Evolutionary conservation across 2,888 invertebrate genomes (phyloP).

Genomic region (Amorpha juglandis): DNA sequence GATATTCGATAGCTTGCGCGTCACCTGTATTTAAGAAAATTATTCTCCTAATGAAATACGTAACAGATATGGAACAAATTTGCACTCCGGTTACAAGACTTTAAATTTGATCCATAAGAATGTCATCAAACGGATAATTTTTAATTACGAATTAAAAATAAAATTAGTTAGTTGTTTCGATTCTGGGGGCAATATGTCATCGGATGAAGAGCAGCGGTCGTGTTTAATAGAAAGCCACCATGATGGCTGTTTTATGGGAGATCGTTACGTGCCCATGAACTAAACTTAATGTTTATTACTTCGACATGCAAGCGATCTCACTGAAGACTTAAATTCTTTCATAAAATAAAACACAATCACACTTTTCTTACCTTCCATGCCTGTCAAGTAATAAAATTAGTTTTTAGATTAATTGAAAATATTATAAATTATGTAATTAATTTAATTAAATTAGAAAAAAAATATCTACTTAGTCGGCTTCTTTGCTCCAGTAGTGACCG

Average conservation of each 20-base stretch:
- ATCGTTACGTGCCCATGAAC: conserved; percentile 47
- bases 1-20: too few relatives aligned
- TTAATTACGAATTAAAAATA: conserved; percentile 6
- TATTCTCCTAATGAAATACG: too few relatives aligned
- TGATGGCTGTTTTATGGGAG: conserved; percentile 53
- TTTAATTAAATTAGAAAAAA: not conserved
- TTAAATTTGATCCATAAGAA: not conserved
- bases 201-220: conserved; percentile 20
- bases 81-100: not conserved
- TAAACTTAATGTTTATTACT: conserved; percentile 49
- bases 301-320: conserved; percentile 46
- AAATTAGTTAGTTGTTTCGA: conserved; percentile 22
- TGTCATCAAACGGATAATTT: not conserved
- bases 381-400: not conserved
- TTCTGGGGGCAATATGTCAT: conserved; percentile 27
- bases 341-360: conserved; percentile 15
- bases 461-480: not conserved
- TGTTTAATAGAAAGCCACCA: conserved; percentile 48
- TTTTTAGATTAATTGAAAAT: not conserved
- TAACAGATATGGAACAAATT: too few relatives aligned
- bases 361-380: conserved; percentile 17
- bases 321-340: conserved; percentile 16
- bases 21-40: too few relatives aligned
- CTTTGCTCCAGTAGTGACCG: not conserved
- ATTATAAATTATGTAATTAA: not conserved